Conservation (phyloP, 1,140 invertebrate species). For the Cephus cinctus region DNA sequence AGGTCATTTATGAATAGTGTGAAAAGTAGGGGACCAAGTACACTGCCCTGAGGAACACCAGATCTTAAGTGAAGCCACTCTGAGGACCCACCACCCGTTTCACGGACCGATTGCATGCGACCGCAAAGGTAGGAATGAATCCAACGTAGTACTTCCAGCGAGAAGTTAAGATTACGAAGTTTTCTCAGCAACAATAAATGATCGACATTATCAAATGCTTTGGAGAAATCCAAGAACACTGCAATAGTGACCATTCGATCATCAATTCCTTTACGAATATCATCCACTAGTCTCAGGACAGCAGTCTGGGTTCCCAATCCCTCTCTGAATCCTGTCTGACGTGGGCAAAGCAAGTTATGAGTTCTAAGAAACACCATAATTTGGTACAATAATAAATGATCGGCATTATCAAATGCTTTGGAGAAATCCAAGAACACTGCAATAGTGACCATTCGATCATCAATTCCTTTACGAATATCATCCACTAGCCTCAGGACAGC, state of each 20-base stretch:
- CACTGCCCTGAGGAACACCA: no score
- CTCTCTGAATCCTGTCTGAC: slow-evolving; percentile 12
- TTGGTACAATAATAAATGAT: slow-evolving; percentile 1
- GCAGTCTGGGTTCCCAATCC: slow-evolving; percentile 2
- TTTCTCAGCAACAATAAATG: not conserved
- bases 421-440: slow-evolving; percentile 8
- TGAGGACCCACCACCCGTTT: not conserved
- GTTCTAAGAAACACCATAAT: slow-evolving; percentile 2
- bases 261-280: slow-evolving; percentile 1
- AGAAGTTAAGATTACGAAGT: not conserved
- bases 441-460: slow-evolving; percentile 4
- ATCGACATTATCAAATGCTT: slow-evolving; percentile 16
- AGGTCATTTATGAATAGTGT: not conserved
- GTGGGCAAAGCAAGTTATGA: slow-evolving; percentile 1
- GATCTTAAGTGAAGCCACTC: not conserved
- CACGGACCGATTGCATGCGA: not conserved
- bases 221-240: slow-evolving; percentile 11
- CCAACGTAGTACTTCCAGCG: not conserved
- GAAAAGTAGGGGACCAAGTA: not conserved
- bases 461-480: not conserved
- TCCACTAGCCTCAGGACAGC: not conserved
- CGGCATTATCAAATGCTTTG: slow-evolving; percentile 16
- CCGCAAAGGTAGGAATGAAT: not conserved
- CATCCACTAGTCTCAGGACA: no score
- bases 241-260: no score